Base-by-base conservation (phyloP, 1,140 invertebrate species). In the Hylaeus volcanicus region DNA sequence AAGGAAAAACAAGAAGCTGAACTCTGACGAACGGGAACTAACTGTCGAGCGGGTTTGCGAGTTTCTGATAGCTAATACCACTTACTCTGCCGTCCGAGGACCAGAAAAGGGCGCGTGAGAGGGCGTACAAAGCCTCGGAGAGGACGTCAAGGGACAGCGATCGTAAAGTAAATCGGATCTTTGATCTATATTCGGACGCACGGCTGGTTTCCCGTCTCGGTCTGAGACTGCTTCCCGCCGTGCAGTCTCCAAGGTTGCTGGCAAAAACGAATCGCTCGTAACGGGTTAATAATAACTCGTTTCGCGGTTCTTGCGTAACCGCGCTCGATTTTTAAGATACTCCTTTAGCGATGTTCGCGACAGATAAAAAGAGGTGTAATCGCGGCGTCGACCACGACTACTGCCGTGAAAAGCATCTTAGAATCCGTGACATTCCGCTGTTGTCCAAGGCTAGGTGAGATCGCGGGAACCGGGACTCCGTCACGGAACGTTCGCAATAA, bases 121-220 rank as follows among this genome's bases (percentile, higher is more conserved):
- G 60, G 70, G 39, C 75, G 69, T 43, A 26, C 69, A 48, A 74
- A 77, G 73, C 37, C 58, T 70, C n/a, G 63, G 5, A 60, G 5
- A 60, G 74, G 56, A 82, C 83, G 65, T 72, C 43, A 53, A 73
- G 65, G 68, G 74, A 65, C 76, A 69, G 83, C 82, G 84, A 91
- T 92, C 90, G 89, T 92, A 89, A 92, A 92, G 89, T 89, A 89
- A 89, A 90, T 92, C 88, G 90, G 83, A 89, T 88, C 91, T 92
- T 92, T 92, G 91, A 92, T 92, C 91, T 92, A 92, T 91, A 92
- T 92, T 91, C 86, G 84, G 85, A 74, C 39, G 51, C 26, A 51
- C 26, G 56, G 55, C 43, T 41, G 68, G 51, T 15, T n/a, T 51
- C n/a, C 37, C 37, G 65, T 68, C 69, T 15, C n/a, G 55, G 56